phyloP scores from a whole-genome alignment of 2,888 invertebrate species.

The Trichopria drosophilae region DNA sequence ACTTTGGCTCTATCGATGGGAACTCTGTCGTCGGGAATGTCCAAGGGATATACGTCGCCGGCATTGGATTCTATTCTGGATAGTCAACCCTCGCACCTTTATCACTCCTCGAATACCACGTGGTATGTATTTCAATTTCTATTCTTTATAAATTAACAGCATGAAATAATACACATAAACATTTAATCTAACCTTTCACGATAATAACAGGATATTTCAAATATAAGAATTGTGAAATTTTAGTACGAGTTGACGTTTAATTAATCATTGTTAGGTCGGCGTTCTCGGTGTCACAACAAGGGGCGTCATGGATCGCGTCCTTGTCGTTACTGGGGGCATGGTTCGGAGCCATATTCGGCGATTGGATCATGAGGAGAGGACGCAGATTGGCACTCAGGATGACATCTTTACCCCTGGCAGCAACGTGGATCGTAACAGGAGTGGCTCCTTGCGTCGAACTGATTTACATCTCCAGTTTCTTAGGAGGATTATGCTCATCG shows the following conservation, averaged over 20 bases:
- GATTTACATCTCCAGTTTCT: conserved; percentile 82
- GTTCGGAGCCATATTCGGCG: conserved; percentile 78
- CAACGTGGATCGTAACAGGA: conserved; percentile 81
- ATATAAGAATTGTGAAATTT: no score
- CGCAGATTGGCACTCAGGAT: conserved; percentile 71
- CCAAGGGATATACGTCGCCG: conserved; percentile 82
- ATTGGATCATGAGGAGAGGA: conserved; percentile 76
- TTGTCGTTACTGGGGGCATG: conserved; percentile 78
- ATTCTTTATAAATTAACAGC: no score
- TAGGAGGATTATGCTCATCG: conserved; percentile 81
- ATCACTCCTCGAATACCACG: conserved; percentile 51
- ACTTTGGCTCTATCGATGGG: conserved; percentile 79
- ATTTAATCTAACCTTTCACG: no score
- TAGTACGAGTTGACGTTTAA: no score
- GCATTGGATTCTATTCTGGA: conserved; percentile 78
- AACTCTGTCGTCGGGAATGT: conserved; percentile 77
- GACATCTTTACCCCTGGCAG: conserved; percentile 75
- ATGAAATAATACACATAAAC: no score
- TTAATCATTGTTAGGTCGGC: conserved; percentile 56
- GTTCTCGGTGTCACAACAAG: conserved; percentile 71
- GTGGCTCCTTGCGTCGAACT: conserved; percentile 76
- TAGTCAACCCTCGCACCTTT: conserved; percentile 59
- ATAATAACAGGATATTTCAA: no score
- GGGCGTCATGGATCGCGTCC: conserved; percentile 82
- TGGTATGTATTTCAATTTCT: no score